A percentile compares a stretch with the other conserved stretches of the same genome.
phyloP scores from a whole-genome alignment of 2,113 vertebrate genomes.

The Cavia porcellus region DNA sequence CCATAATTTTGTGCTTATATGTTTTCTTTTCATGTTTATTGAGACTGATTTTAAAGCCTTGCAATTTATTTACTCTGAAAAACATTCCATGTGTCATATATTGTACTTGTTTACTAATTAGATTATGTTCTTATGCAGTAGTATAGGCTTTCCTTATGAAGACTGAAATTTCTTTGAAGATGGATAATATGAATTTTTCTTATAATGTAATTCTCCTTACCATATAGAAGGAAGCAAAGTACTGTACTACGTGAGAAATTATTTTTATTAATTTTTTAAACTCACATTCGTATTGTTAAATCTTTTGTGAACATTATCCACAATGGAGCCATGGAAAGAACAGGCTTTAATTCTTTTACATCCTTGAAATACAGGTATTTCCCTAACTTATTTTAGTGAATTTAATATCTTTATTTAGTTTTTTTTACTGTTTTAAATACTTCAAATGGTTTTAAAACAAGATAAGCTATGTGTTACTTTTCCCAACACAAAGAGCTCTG shows the following conservation, averaged over 20 bases:
- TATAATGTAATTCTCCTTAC: background rate
- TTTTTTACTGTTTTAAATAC: background rate
- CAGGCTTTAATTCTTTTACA: background rate
- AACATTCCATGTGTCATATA: background rate
- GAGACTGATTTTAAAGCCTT: background rate
- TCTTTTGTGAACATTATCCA: background rate
- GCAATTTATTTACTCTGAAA: background rate
- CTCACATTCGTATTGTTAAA: background rate
- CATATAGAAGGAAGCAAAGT: background rate
- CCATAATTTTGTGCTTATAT: background rate
- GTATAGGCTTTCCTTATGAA: background rate
- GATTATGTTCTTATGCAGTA: background rate
- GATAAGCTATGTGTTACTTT: background rate
- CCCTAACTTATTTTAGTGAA: background rate
- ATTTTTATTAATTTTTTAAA: background rate
- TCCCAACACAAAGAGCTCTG: background rate
- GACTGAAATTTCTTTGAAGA: background rate
- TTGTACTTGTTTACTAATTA: background rate
- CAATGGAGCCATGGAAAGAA: background rate
- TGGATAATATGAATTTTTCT: background rate
- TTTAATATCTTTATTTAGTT: background rate
- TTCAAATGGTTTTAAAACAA: background rate
- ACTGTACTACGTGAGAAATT: background rate
- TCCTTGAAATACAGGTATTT: background rate
- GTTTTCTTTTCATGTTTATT: slow-evolving; percentile 14